Evolutionary conservation across 1,140 invertebrate genomes (phyloP), one percentile per base, ranked within the genome.

Genomic region (Penaeus chinensis): DNA sequence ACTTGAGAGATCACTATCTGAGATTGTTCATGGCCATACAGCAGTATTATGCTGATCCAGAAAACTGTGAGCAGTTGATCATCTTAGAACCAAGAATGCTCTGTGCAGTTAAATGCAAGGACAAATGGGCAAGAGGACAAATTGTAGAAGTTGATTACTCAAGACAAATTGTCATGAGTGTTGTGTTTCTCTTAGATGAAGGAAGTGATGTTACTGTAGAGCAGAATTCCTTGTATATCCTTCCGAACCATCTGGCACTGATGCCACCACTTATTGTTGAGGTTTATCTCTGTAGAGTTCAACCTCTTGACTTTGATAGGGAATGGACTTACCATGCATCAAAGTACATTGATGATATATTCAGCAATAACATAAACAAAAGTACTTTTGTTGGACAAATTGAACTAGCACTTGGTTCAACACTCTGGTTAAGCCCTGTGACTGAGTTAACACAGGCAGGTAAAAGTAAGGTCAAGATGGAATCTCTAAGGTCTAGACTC

Each of bases 131-230:
- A 27, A 69, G 85, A 76, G 85, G 27, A 37, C 54, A 78, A 61
- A 62, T 87, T 54, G 78, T 82, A 27, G 65, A 61, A 37, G 65
- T 87, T 16, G n/a, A 65, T 42, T 87, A 82, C 47, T 61, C 71
- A 27, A 60, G 63, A n/a, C n/a, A 24, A 10, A 66, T 27, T 42
- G 24, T 47, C 32, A 18, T 54, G 22, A 20, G 65, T 24, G 63
- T 65, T 66, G 80, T 83, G 27, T 87, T 87, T 78, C 85, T 87
- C 18, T 63, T 87, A 13, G 85, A 87, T 82, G 85, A 87, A 77
- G 85, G 85, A 65, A 77, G 24, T n/a, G 80, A 87, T 27, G 22
- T 87, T 1, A 77, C 27, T 60, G 60, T 87, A 76, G 37, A 87
- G 4, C 27, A 63, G 11, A 77, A 42, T 24, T 82, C 80, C 24